Percentiles rank a stretch among this genome's conserved stretches.
Conservation (phyloP, 2,797 vertebrate genomes). For the Phataginus tricuspis region DNA sequence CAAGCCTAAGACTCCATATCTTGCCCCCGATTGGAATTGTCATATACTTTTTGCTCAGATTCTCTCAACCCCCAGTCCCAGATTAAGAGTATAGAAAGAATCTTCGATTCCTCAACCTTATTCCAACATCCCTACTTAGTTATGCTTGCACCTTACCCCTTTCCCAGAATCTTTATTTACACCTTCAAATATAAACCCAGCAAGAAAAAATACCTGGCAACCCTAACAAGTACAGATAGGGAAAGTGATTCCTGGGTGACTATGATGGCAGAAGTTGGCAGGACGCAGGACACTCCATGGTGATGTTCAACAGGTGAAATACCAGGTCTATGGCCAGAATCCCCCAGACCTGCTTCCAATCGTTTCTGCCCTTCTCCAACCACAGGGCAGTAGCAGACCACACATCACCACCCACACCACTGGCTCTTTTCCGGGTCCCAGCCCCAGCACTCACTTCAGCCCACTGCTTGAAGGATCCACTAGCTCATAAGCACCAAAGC, state of each 20-base stretch:
- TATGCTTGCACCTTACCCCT: neutral
- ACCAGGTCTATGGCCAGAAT: slow-evolving; percentile 43
- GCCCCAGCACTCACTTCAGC: slow-evolving; percentile 7
- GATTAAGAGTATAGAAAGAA: neutral
- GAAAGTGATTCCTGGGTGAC: slow-evolving; percentile 35
- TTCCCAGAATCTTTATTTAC: neutral
- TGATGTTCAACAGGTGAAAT: slow-evolving; percentile 61
- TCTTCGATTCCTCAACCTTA: neutral
- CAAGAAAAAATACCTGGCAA: slow-evolving; percentile 49
- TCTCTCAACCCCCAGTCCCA: neutral
- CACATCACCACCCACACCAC: neutral
- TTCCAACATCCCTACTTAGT: neutral
- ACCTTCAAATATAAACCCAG: slow-evolving; percentile 60
- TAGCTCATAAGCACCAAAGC: neutral
- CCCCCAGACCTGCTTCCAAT: slow-evolving; percentile 13
- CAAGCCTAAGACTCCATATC: slow-evolving; percentile 26
- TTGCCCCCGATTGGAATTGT: slow-evolving; percentile 20
- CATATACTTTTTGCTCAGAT: slow-evolving; percentile 14
- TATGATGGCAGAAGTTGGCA: slow-evolving; percentile 26
- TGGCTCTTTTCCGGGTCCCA: neutral
- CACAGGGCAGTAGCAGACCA: slow-evolving; percentile 33
- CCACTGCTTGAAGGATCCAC: slow-evolving; percentile 32
- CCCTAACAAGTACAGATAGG: slow-evolving; percentile 5
- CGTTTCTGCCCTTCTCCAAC: neutral
- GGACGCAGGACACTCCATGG: slow-evolving; percentile 63